These are phyloP conservation scores for Pedicia rivosa DNA, from an alignment of 2,888 invertebrate species.

Conservation along the genomic window DNA sequence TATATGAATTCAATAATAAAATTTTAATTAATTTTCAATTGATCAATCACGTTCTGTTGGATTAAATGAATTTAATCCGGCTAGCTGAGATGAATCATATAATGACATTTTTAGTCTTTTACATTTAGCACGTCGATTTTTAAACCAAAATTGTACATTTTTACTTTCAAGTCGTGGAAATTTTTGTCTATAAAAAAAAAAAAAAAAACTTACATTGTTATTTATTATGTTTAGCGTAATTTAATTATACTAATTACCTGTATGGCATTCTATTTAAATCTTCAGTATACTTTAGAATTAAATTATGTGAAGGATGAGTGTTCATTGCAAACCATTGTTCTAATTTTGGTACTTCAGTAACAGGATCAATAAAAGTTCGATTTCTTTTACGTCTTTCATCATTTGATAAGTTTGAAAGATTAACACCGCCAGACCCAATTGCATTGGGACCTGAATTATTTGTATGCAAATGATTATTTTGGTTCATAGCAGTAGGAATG, in stretches of 20 bases:
- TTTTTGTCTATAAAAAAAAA: conserved; percentile 65
- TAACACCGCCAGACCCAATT: conserved; percentile 41
- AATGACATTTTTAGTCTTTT: conserved; percentile 87
- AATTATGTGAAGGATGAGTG: conserved; percentile 95
- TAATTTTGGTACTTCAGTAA: conserved; percentile 87
- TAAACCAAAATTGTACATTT: conserved; percentile 99
- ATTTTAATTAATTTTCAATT: not conserved
- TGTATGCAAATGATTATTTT: conserved; percentile 17
- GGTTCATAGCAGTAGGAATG: conserved; percentile 46
- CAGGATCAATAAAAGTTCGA: conserved; percentile 97
- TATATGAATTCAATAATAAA: too few species aligned
- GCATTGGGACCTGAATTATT: conserved; percentile 20
- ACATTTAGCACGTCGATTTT: conserved; percentile 95
- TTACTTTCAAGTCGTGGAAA: conserved; percentile 97
- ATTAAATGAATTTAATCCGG: conserved; percentile 25
- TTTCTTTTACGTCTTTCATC: conserved; percentile 89
- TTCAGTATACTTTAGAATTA: conserved; percentile 95
- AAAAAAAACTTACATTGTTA: conserved; percentile 6
- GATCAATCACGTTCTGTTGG: conserved; percentile 28
- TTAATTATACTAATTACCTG: conserved; percentile 22
- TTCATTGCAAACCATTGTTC: conserved; percentile 96
- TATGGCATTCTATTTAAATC: conserved; percentile 95
- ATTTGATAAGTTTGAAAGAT: conserved; percentile 47
- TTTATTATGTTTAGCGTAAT: not conserved
- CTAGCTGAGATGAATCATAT: conserved; percentile 40